Conservation (phyloP, 2,113 vertebrate species). For the Oncorhynchus mykiss region DNA sequence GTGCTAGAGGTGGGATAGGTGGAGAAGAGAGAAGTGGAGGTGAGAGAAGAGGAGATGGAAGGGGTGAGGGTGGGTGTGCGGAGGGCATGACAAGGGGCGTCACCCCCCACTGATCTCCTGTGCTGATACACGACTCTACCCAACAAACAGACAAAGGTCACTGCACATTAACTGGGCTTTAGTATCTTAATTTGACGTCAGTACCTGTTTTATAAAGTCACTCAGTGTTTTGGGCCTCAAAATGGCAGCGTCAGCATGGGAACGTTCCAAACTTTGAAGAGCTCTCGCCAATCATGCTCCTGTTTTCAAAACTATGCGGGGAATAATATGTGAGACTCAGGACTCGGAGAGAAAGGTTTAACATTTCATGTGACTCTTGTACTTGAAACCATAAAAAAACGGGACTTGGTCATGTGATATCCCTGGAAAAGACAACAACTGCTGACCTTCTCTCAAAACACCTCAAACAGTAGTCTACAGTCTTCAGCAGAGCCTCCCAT, state of each 20-base stretch:
- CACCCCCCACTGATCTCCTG: slow-evolving; percentile 8
- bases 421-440: background rate
- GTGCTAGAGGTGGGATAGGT: too few relatives aligned
- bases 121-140: slow-evolving; percentile 35
- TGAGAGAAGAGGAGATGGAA: slow-evolving; percentile 19
- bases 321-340: slow-evolving; percentile 7
- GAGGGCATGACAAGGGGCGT: background rate
- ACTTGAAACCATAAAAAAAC: slow-evolving; percentile 26
- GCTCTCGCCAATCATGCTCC: slow-evolving; percentile 26
- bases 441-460: background rate
- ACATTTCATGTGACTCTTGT: slow-evolving; percentile 26
- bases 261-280: slow-evolving; percentile 8
- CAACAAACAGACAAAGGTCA: slow-evolving; percentile 62
- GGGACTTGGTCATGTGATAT: background rate
- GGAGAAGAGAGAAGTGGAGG: too few relatives aligned
- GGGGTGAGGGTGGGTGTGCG: slow-evolving; percentile 18
- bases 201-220: slow-evolving; percentile 56
- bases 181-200: slow-evolving; percentile 48
- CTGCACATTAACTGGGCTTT: slow-evolving; percentile 17
- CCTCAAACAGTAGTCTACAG: background rate
- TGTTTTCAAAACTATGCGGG: slow-evolving; percentile 10
- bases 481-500: slow-evolving; percentile 18
- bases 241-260: slow-evolving; percentile 39
- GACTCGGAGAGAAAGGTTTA: background rate
- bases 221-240: slow-evolving; percentile 34